Conservation (phyloP, 2,888 invertebrate species). For the Ptycholaimellus sp. region DNA sequence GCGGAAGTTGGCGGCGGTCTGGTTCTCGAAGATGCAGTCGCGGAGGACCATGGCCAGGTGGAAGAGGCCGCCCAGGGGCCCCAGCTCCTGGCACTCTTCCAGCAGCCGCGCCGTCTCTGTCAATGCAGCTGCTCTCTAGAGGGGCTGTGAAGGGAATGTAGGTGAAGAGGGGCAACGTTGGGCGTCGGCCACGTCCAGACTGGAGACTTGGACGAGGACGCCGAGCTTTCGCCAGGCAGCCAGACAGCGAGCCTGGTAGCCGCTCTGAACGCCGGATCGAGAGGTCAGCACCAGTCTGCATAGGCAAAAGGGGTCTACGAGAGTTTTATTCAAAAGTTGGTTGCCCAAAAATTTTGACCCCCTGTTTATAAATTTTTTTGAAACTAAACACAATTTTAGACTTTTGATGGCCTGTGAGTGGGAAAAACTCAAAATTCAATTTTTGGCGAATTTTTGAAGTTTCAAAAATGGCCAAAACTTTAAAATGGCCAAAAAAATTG, state of each 20-base stretch:
- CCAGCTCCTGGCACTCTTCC: slow-evolving; percentile 17
- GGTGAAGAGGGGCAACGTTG: too few relatives aligned
- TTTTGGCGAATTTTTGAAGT: too few relatives aligned
- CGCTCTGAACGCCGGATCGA: slow-evolving; percentile 62
- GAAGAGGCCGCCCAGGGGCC: slow-evolving; percentile 54
- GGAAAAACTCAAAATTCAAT: too few relatives aligned
- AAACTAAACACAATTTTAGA: too few relatives aligned
- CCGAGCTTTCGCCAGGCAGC: slow-evolving; percentile 34
- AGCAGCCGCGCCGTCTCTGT: slow-evolving; percentile 11
- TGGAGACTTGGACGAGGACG: slow-evolving; percentile 20
- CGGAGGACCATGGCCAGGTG: slow-evolving; percentile 60
- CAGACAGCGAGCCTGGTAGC: slow-evolving; percentile 68
- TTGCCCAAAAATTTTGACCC: too few relatives aligned
- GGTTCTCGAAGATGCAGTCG: slow-evolving; percentile 33
- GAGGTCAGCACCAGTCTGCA: slow-evolving; percentile 50
- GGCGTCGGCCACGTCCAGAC: slow-evolving; percentile 18
- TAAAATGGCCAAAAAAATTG: too few relatives aligned
- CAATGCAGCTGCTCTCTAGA: too few relatives aligned
- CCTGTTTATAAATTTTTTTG: too few relatives aligned
- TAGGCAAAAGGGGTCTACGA: neutral
- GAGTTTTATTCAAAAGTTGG: too few relatives aligned
- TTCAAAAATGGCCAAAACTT: too few relatives aligned
- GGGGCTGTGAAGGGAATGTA: too few relatives aligned
- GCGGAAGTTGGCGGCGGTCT: slow-evolving; percentile 29
- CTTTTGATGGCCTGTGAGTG: too few relatives aligned